Percentiles rank a stretch among this genome's conserved stretches.
Conservation (phyloP, 2,113 vertebrate genomes). For the Petroica traversi region DNA sequence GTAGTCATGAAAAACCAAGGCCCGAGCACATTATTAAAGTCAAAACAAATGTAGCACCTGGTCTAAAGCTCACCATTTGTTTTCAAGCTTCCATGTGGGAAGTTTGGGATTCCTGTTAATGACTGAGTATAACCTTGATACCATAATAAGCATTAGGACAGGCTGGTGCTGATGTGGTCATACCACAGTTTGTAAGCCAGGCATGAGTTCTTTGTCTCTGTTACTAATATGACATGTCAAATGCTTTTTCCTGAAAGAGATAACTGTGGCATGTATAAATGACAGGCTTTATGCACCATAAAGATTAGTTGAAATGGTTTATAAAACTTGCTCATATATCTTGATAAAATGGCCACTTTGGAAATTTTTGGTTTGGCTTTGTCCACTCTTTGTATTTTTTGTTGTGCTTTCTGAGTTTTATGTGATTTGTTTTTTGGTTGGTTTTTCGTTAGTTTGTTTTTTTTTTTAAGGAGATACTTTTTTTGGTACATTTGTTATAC, state of each 20-base stretch:
- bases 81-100: background rate
- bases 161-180: background rate
- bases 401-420: background rate
- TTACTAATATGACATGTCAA: background rate
- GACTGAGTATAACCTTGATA: background rate
- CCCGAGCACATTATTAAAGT: background rate
- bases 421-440: background rate
- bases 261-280: background rate
- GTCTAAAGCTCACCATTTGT: background rate
- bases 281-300: background rate
- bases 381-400: background rate
- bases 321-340: background rate
- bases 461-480: background rate
- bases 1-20: background rate
- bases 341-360: background rate
- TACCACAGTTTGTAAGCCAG: background rate
- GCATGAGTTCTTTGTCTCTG: fast-evolving
- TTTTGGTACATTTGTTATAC: background rate
- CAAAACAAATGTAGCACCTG: background rate
- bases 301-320: background rate
- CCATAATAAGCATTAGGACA: background rate
- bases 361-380: background rate
- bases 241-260: background rate
- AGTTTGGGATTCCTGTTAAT: background rate
- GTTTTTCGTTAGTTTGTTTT: background rate